Conservation (phyloP, 2,888 invertebrate species). For the Dolichomitus sp. region DNA sequence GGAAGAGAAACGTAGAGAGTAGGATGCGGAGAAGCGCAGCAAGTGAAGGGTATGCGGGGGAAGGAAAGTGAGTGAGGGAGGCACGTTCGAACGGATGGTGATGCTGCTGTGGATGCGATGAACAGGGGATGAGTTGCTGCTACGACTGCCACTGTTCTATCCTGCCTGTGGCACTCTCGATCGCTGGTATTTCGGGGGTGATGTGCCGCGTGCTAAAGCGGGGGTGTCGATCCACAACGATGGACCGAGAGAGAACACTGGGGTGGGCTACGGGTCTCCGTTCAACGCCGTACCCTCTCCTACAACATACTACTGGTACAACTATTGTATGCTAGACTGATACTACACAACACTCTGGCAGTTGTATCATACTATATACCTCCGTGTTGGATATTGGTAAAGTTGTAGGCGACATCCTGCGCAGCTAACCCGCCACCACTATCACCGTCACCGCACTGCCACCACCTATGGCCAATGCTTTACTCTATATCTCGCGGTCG, state of each 20-base stretch:
- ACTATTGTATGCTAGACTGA: conserved; percentile 48
- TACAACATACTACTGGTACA: conserved; percentile 46
- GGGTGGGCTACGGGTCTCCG: conserved; percentile 26
- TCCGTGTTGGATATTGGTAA: conserved; percentile 83
- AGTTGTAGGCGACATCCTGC: conserved; percentile 84
- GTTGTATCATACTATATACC: conserved; percentile 57
- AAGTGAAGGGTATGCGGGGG: neutral
- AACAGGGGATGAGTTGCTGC: conserved; percentile 61
- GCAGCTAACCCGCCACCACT: conserved; percentile 68
- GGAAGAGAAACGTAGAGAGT: conserved; percentile 19
- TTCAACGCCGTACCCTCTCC: conserved; percentile 28
- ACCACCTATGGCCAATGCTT: conserved; percentile 47
- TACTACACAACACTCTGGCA: conserved; percentile 39
- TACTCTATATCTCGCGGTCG: conserved; percentile 42
- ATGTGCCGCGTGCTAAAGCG: conserved; percentile 30
- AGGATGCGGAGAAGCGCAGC: neutral
- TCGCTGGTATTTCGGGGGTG: conserved; percentile 44
- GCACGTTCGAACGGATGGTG: conserved; percentile 64
- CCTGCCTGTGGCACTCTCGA: conserved; percentile 44
- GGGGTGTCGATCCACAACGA: conserved; percentile 62
- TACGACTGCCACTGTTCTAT: conserved; percentile 51
- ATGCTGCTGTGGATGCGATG: conserved; percentile 57
- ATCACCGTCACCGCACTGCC: conserved; percentile 39
- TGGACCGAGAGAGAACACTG: conserved; percentile 49
- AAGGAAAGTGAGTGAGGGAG: conserved; percentile 17